Evolutionary conservation across 2,797 vertebrate genomes (phyloP), one percentile per base, ranked within the genome.

Genomic region (Hoplostethus mediterraneus): DNA sequence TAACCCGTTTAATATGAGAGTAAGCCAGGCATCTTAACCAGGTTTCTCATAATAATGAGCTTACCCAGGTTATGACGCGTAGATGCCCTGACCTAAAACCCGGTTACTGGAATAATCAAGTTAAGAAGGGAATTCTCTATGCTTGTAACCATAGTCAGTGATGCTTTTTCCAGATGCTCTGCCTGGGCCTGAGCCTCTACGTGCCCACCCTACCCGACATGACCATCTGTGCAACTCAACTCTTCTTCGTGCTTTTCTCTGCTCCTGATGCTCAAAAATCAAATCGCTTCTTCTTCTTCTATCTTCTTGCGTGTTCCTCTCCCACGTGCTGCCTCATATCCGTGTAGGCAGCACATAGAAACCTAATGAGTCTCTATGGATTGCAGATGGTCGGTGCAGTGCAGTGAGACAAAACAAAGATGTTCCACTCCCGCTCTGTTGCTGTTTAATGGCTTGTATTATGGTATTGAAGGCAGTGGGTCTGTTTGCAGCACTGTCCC

Each of bases 151-250:
- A 13, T 74, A 63, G 58, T 59, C n/a, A 0, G 65, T 63, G 69
- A 87, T 85, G 67, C 1, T 25, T 84, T 77, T 65, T 66, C 67
- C 84, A 91, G 83, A 81, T 71, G 82, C 53, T 25, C 28, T 28
- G 28, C 28, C 28, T 28, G 28, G 28, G 28, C 28, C 28, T 2
- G 2, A 28, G 28, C 28, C 28, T 53, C 71, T 76, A 73, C 5
- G 28, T 11, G 4, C 44, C 65, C 10, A 10, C 61, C 53, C 77
- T 56, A 74, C 42, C 69, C 71, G 49, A 54, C 75, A 33, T n/a
- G 4, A 79, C 80, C 83, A 87, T 88, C 83, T 87, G 85, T 38
- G 52, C 70, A 69, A 47, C 63, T 74, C 61, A 14, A 51, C 55
- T 36, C 33, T 65, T 67, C 83, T 80, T 57, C 63, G 28, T 28